A percentile compares a stretch with the other conserved stretches of the same genome.
Evolutionary conservation across 64 coral and sea anemone species (phyloP).

Genomic region (Montipora efflorescens): DNA sequence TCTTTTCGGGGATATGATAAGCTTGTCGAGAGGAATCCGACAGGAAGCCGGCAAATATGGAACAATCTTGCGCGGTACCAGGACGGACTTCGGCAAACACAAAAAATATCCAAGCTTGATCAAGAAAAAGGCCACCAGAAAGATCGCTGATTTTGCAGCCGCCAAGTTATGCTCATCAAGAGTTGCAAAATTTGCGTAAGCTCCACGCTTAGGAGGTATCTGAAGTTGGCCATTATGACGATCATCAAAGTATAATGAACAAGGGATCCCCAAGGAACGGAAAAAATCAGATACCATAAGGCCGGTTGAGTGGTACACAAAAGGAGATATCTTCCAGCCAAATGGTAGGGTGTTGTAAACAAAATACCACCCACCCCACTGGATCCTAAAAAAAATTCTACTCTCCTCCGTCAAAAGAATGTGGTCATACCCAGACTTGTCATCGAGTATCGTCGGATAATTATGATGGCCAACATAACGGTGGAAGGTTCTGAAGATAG

Average conservation of each 20-base stretch:
- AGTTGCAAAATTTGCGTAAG: conserved; percentile 1
- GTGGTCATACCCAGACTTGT: not conserved
- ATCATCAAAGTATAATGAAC: conserved; percentile 70
- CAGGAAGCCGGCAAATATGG: not conserved
- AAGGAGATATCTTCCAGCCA: conserved; percentile 4
- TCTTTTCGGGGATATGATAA: no score
- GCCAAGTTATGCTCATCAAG: conserved; percentile 29
- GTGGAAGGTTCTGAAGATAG: not conserved
- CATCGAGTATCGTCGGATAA: not conserved
- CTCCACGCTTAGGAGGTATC: conserved; percentile 8
- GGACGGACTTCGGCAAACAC: conserved; percentile 51
- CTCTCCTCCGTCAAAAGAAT: not conserved
- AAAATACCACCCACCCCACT: not conserved
- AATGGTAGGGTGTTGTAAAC: not conserved
- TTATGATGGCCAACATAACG: not conserved
- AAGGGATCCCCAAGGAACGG: conserved; percentile 4
- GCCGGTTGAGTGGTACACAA: conserved; percentile 24
- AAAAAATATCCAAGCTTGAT: conserved; percentile 67
- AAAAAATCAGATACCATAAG: no score
- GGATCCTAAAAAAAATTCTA: not conserved
- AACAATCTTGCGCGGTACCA: conserved; percentile 45
- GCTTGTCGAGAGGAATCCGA: no score
- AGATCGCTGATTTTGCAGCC: conserved; percentile 55
- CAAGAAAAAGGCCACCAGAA: conserved; percentile 48
- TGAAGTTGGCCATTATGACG: conserved; percentile 68